Percentiles rank a stretch among this genome's conserved stretches.
Conservation (phyloP, 2,888 invertebrate genomes). For the Nephrocerus scutellatus region DNA sequence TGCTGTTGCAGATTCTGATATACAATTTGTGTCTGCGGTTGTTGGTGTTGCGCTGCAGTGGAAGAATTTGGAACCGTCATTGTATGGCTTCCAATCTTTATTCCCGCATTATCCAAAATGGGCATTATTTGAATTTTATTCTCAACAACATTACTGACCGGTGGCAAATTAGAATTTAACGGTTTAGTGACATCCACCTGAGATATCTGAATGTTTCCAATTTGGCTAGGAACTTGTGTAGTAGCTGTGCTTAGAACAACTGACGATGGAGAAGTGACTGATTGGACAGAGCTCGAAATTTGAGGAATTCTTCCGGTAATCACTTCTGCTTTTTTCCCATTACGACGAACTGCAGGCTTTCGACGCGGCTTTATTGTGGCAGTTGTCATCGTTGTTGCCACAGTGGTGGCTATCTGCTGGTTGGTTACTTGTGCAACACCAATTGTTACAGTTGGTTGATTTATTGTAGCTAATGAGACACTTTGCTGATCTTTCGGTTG, state of each 20-base stretch:
- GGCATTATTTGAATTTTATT: conserved; percentile 49
- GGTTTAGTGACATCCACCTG: conserved; percentile 41
- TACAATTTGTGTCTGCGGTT: conserved; percentile 8
- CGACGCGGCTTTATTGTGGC: conserved; percentile 43
- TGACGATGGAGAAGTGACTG: conserved; percentile 10
- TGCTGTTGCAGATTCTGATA: conserved; percentile 19
- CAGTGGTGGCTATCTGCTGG: conserved; percentile 7
- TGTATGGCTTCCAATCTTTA: conserved; percentile 13
- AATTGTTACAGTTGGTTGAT: conserved; percentile 7
- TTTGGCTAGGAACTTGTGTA: conserved; percentile 46
- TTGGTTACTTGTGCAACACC: too few relatives aligned
- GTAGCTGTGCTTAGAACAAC: too few relatives aligned
- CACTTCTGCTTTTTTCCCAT: conserved; percentile 40
- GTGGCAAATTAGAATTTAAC: conserved; percentile 31
- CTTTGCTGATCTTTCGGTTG: conserved; percentile 12
- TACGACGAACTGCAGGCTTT: conserved; percentile 42
- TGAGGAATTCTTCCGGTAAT: too few relatives aligned
- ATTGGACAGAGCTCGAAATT: too few relatives aligned
- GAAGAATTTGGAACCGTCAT: conserved; percentile 13
- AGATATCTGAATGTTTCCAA: conserved; percentile 49
- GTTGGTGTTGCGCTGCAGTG: conserved; percentile 7
- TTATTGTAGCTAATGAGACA: conserved; percentile 1
- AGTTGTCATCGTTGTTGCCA: conserved; percentile 31
- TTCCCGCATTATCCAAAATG: conserved; percentile 30
- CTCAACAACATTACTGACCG: conserved; percentile 42